Evolutionary conservation across 1,140 invertebrate genomes (phyloP).

Genomic region (Drosophila cardini): DNA sequence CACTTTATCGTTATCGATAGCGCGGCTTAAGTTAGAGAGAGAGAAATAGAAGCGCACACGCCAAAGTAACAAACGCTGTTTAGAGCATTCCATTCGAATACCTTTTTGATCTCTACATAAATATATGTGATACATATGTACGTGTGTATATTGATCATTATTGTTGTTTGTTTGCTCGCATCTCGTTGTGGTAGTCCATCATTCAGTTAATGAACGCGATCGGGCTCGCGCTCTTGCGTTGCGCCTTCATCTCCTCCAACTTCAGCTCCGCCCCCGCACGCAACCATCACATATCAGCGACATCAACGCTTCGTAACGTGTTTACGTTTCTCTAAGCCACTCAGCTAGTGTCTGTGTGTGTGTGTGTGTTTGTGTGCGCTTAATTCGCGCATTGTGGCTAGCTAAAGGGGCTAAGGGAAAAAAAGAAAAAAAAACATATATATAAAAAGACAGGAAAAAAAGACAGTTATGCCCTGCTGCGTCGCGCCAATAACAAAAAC

Average conservation of each 20-base stretch:
- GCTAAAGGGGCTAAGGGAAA: constrained; percentile 47
- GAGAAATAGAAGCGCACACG: not conserved
- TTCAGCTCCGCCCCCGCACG: constrained; percentile 23
- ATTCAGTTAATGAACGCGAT: constrained; percentile 66
- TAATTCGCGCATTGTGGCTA: constrained; percentile 68
- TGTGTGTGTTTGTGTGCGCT: constrained; percentile 52
- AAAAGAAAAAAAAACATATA: constrained; percentile 28
- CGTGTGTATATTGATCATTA: constrained; percentile 32
- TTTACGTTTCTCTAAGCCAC: constrained; percentile 71
- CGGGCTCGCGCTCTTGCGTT: constrained; percentile 28
- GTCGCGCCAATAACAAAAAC: constrained; percentile 66
- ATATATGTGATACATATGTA: constrained; percentile 1
- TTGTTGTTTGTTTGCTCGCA: constrained; percentile 46
- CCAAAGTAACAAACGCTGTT: constrained; percentile 15
- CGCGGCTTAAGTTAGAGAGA: constrained; percentile 10
- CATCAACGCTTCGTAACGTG: constrained; percentile 65
- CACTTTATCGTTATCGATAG: constrained; percentile 31
- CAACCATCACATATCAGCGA: constrained; percentile 17
- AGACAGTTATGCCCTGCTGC: constrained; percentile 72
- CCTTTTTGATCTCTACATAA: constrained; percentile 22
- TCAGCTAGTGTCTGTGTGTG: constrained; percentile 30
- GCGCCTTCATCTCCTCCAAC: constrained; percentile 7
- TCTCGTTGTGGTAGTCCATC: constrained; percentile 64
- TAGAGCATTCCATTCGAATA: constrained; percentile 51
- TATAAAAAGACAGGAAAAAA: constrained; percentile 38